phyloP scores from a whole-genome alignment of 2,888 invertebrate species.

The Corbicula japonica region DNA sequence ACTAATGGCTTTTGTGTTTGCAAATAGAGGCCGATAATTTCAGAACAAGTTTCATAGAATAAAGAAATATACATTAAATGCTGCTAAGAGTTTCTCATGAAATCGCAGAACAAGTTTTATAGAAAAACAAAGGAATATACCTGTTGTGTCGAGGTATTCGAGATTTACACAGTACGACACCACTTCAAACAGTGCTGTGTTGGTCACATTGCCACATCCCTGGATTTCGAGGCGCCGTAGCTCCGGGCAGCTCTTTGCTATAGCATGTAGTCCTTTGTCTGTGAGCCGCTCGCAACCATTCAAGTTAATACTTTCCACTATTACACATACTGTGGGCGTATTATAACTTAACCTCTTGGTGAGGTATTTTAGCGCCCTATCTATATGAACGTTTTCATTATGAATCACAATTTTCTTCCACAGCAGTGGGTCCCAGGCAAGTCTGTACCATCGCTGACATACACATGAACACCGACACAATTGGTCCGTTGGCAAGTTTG shows the following conservation, averaged over 20 bases:
- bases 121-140: too few species aligned
- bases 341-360: slow-evolving; percentile 90
- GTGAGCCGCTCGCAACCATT: slow-evolving; percentile 91
- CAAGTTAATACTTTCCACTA: slow-evolving; percentile 90
- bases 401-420: slow-evolving; percentile 91
- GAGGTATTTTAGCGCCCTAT: slow-evolving; percentile 89
- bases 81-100: too few species aligned
- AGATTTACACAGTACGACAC: slow-evolving; percentile 93
- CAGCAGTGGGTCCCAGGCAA: slow-evolving; percentile 92
- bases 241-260: slow-evolving; percentile 93
- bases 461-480: slow-evolving; percentile 91
- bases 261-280: slow-evolving; percentile 92
- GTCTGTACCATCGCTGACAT: slow-evolving; percentile 91
- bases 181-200: slow-evolving; percentile 92
- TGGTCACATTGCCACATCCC: slow-evolving; percentile 91
- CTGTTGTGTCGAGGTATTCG: slow-evolving; percentile 94
- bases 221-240: slow-evolving; percentile 93
- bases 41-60: too few species aligned
- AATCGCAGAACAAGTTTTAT: too few species aligned
- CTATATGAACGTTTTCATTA: slow-evolving; percentile 89
- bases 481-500: slow-evolving; percentile 91
- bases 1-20: too few species aligned
- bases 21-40: too few species aligned
- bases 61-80: too few species aligned
- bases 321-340: slow-evolving; percentile 90